Conservation (phyloP, 1,140 invertebrate genomes). For the Drosophila athabasca region DNA sequence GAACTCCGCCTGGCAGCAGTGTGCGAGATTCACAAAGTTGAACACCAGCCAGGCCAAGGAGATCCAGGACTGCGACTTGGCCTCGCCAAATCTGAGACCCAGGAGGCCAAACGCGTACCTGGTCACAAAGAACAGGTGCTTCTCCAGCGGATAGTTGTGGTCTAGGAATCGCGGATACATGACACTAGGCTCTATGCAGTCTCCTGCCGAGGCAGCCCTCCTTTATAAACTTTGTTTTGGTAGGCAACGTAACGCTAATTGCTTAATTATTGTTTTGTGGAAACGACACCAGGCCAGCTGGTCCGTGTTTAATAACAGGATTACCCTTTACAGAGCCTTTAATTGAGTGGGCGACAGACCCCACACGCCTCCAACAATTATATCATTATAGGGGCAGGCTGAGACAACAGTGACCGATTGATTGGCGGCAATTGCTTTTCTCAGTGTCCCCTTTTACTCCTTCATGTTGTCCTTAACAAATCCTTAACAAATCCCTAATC, state of each 20-base stretch:
- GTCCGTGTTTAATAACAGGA: constrained; percentile 41
- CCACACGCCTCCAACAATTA: constrained; percentile 6
- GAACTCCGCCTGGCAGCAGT: constrained; percentile 67
- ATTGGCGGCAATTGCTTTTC: not conserved
- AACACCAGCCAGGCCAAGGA: constrained; percentile 44
- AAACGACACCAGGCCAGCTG: constrained; percentile 3
- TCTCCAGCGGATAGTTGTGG: constrained; percentile 47
- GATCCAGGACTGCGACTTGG: not conserved
- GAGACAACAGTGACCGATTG: no score
- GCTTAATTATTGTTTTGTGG: constrained; percentile 32
- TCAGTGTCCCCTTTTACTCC: no score
- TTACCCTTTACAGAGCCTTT: constrained; percentile 2
- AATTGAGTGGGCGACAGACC: constrained; percentile 34
- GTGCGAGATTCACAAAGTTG: constrained; percentile 57
- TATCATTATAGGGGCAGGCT: constrained; percentile 13
- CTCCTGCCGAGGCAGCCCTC: not conserved
- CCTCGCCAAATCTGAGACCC: constrained; percentile 41
- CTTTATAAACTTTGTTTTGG: constrained; percentile 12
- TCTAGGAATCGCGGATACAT: constrained; percentile 59
- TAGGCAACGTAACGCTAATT: constrained; percentile 3
- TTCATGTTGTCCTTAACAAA: no score
- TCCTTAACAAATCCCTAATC: no score
- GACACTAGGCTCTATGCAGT: not conserved
- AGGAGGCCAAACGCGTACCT: constrained; percentile 58
- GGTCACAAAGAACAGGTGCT: constrained; percentile 63